These are phyloP conservation scores for Phyto melanocephala DNA, from an alignment of 2,888 invertebrate genomes.

Conservation along the genomic window DNA sequence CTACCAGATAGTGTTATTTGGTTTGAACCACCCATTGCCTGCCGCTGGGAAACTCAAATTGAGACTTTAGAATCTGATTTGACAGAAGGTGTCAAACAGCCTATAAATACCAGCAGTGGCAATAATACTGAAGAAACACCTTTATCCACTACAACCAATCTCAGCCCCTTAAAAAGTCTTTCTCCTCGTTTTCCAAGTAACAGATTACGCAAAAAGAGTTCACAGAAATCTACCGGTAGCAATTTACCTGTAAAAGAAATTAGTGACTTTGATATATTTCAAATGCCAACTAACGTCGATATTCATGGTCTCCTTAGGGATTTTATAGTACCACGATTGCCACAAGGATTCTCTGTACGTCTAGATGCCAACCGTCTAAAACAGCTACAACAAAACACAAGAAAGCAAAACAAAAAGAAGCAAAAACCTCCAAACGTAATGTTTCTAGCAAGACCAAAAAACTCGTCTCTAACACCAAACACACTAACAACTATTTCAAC, in stretches of 20 bases:
- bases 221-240: constrained; percentile 67
- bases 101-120: constrained; percentile 21
- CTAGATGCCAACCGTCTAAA: constrained; percentile 65
- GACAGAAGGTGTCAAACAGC: constrained; percentile 70
- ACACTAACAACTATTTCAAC: not conserved
- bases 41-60: constrained; percentile 83
- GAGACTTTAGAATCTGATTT: constrained; percentile 76
- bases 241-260: constrained; percentile 71
- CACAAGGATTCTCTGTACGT: constrained; percentile 76
- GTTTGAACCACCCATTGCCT: constrained; percentile 88
- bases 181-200: constrained; percentile 71
- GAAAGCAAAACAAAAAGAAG: constrained; percentile 22
- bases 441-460: constrained; percentile 53
- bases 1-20: constrained; percentile 86
- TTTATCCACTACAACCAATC: constrained; percentile 70
- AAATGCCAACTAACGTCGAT: constrained; percentile 76
- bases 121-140: constrained; percentile 69
- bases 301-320: constrained; percentile 75
- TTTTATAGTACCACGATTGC: constrained; percentile 77
- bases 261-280: constrained; percentile 76
- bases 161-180: constrained; percentile 71
- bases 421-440: constrained; percentile 48
- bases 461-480: not conserved
- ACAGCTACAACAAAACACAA: constrained; percentile 7
- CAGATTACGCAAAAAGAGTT: constrained; percentile 68